phyloP scores from a whole-genome alignment of 2,888 invertebrate genomes.

The Napeogenes sylphis region DNA sequence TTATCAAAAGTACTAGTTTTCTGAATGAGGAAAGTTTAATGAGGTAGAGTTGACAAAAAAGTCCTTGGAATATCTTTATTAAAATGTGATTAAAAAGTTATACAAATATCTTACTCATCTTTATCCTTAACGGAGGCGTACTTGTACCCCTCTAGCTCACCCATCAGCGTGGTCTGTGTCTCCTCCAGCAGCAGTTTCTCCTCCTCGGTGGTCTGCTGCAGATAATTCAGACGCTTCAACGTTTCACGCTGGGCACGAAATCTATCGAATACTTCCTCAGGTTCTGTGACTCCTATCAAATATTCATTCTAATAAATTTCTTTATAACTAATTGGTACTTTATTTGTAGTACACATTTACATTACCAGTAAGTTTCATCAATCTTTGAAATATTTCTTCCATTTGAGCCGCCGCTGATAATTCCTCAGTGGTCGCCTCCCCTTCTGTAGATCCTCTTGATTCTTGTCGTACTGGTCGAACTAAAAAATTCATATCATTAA shows the following conservation, averaged over 20 bases:
- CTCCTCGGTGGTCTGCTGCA: conserved; percentile 84
- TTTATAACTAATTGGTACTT: background rate
- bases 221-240: conserved; percentile 81
- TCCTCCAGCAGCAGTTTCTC: conserved; percentile 85
- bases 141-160: conserved; percentile 85
- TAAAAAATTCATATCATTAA: conserved; percentile 30
- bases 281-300: conserved; percentile 81
- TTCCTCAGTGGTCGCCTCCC: conserved; percentile 64
- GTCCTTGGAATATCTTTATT: background rate
- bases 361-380: conserved; percentile 85
- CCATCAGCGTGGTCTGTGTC: conserved; percentile 79
- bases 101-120: conserved; percentile 80
- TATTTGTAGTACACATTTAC: background rate
- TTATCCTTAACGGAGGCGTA: conserved; percentile 88
- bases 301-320: background rate
- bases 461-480: conserved; percentile 75
- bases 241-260: conserved; percentile 87
- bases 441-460: conserved; percentile 74
- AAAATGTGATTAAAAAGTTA: background rate
- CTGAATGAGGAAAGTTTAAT: background rate
- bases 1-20: too few relatives aligned
- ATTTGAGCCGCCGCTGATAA: conserved; percentile 64
- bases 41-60: background rate
- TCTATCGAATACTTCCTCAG: conserved; percentile 84
- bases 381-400: conserved; percentile 83